phyloP scores from a whole-genome alignment of 2,888 invertebrate genomes.

The Harpalus rubripes region DNA sequence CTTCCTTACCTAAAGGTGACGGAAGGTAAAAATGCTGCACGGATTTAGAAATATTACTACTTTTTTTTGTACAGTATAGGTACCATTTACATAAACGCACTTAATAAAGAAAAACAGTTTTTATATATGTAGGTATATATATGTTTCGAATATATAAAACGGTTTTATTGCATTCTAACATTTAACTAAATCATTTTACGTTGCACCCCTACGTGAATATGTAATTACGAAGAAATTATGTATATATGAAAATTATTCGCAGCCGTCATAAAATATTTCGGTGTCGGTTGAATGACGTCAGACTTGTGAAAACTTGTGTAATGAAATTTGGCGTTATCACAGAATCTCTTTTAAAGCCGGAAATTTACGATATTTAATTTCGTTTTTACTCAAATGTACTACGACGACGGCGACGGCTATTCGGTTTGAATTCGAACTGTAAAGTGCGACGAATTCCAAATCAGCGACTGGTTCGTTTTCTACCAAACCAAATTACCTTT shows the following conservation, averaged over 20 bases:
- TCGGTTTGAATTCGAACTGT: too few relatives aligned
- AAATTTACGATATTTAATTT: slow-evolving; percentile 60
- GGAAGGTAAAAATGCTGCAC: too few relatives aligned
- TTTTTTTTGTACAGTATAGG: too few relatives aligned
- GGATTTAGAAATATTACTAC: too few relatives aligned
- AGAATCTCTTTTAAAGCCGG: slow-evolving; percentile 59
- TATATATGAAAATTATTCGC: slow-evolving; percentile 6
- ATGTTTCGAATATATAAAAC: background rate
- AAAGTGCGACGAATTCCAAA: slow-evolving; percentile 18
- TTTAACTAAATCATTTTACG: background rate
- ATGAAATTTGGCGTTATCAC: slow-evolving; percentile 54
- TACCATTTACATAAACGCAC: too few relatives aligned
- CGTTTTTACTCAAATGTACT: slow-evolving; percentile 49
- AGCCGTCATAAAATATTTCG: slow-evolving; percentile 10
- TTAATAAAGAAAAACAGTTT: too few relatives aligned
- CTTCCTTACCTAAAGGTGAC: too few relatives aligned
- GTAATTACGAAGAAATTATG: background rate
- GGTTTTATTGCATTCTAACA: background rate
- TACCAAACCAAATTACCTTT: slow-evolving; percentile 16
- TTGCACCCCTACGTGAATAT: background rate
- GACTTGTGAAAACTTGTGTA: slow-evolving; percentile 54
- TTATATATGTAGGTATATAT: too few relatives aligned
- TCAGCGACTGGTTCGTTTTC: slow-evolving; percentile 22
- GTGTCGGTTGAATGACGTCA: slow-evolving; percentile 12
- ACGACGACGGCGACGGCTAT: slow-evolving; percentile 1